Evolutionary conservation across 2,797 vertebrate species (phyloP), one percentile per base, ranked within the genome.

Genomic region (Babyrousa celebensis): DNA sequence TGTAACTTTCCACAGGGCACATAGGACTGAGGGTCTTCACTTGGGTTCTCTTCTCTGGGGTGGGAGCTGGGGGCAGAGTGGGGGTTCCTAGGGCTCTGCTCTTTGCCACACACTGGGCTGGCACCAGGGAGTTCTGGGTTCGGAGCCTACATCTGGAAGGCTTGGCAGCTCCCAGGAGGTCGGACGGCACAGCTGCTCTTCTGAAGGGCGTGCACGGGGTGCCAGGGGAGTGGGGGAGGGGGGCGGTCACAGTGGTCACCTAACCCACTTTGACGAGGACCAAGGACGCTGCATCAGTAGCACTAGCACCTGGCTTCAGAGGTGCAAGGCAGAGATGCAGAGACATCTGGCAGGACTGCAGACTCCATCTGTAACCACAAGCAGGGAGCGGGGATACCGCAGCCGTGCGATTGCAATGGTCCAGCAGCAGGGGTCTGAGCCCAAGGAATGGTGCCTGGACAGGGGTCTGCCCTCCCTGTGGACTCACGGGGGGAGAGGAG

Each of bases 81-180:
- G 54, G 79, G 43, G 68, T 36, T 78, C 93, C 92, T 89, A 75
- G 91, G 86, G 77, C 14, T 70, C 78, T 43, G 23, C 16, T 85
- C 15, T 70, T 70, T 80, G 36, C 25, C 23, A 29, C 3, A 32
- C 15, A 17, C 7, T 43, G 27, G 21, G 15, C 65, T 80, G 27
- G 36, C 88, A 85, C 17, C 60, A 79, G 78, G 54, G 68, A 56
- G 43, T 72, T 83, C 90, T 85, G 85, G 40, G 62, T 80, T 75
- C 71, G 6, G 2, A 0, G 5, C 21, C 14, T 5, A 54, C 0
- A 0, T 67, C 67, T 36, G 56, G 83, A 94, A 86, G 77, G 25
- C 54, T 40, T 58, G 36, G 54, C 83, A 29, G 56, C 48, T 75
- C 63, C 54, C 21, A 6, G 32, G 17, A 89, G 48, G 23, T 62